phyloP scores from a whole-genome alignment of 2,888 invertebrate genomes.

The Drosophila colorata region DNA sequence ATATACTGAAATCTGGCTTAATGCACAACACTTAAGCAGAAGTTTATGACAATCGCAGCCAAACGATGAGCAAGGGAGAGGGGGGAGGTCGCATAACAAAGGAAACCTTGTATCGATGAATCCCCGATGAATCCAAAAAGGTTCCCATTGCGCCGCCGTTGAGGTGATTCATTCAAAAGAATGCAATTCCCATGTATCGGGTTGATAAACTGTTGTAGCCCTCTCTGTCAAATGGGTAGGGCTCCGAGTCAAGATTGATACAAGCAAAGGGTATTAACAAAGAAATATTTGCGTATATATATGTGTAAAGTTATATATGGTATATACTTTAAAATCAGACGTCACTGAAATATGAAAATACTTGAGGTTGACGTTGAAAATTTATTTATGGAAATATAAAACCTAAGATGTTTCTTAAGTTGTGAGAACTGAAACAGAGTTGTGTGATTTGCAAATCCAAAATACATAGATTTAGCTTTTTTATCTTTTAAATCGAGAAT shows the following conservation, averaged over 20 bases:
- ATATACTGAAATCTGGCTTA: constrained; percentile 35
- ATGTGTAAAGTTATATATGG: constrained; percentile 13
- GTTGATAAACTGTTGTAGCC: constrained; percentile 47
- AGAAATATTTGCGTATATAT: constrained; percentile 7
- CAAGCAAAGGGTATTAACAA: constrained; percentile 28
- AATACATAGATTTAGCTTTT: no score
- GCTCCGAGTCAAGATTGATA: constrained; percentile 43
- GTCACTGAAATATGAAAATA: constrained; percentile 8
- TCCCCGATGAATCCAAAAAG: constrained; percentile 13
- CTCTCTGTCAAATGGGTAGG: constrained; percentile 38
- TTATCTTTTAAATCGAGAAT: no score
- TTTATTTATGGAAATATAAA: constrained; percentile 8
- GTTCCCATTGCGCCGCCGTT: constrained; percentile 19
- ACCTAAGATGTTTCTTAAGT: neutral
- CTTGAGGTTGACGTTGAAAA: neutral
- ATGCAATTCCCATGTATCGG: constrained; percentile 53
- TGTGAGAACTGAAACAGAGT: neutral
- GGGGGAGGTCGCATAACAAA: constrained; percentile 26
- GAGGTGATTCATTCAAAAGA: constrained; percentile 49
- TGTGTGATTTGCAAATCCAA: neutral
- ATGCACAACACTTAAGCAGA: constrained; percentile 61
- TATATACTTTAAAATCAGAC: neutral
- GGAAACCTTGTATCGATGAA: constrained; percentile 32
- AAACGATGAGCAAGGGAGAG: neutral
- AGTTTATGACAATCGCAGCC: constrained; percentile 54